These are phyloP conservation scores for Henricia sp. DNA, from an alignment of 53 echinoderm and acorn worm species.

Conservation along the genomic window DNA sequence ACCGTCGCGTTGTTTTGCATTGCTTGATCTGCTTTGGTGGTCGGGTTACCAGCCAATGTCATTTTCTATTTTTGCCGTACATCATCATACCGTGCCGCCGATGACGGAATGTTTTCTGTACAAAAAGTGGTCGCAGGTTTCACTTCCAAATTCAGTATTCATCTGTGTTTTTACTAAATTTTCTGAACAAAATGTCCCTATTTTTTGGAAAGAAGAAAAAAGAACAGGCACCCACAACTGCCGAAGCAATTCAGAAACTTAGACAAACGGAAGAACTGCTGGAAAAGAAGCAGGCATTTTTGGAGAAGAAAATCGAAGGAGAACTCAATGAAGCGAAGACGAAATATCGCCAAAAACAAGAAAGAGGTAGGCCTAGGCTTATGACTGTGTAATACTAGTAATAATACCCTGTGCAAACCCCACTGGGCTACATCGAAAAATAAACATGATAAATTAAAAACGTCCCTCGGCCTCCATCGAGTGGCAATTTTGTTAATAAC, in stretches of 20 bases:
- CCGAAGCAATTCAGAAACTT: constrained; percentile 92
- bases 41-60: not conserved
- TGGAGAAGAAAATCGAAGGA: constrained; percentile 82
- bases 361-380: constrained; percentile 71
- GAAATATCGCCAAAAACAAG: constrained; percentile 92
- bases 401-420: too few species aligned
- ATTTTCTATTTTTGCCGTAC: constrained; percentile 37
- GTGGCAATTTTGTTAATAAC: too few species aligned
- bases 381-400: not conserved
- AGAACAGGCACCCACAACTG: constrained; percentile 64
- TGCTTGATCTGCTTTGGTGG: too few species aligned
- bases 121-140: not conserved
- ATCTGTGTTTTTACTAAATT: not conserved
- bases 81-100: not conserved
- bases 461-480: too few species aligned
- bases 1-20: too few species aligned
- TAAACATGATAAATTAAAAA: too few species aligned
- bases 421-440: too few species aligned
- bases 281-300: constrained; percentile 86
- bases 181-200: constrained; percentile 25
- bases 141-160: too few species aligned
- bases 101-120: not conserved
- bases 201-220: constrained; percentile 88
- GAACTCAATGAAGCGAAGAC: constrained; percentile 77
- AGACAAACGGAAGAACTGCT: constrained; percentile 95